Evolutionary conservation across 2,888 invertebrate genomes (phyloP).

Genomic region (Leptinotarsa peninsularis): DNA sequence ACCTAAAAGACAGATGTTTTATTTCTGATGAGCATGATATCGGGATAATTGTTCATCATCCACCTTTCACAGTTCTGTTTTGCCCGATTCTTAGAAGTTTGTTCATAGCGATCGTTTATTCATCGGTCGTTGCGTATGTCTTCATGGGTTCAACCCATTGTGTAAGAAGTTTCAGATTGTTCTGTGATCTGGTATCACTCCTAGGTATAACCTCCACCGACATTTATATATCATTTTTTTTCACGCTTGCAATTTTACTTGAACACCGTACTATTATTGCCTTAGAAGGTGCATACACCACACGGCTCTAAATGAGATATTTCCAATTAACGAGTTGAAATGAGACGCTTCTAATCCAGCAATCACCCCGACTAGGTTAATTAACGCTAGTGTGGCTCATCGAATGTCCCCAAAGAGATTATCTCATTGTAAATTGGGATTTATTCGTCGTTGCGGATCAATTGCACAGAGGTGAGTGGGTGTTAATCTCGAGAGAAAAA

Average conservation of each 20-base stretch:
- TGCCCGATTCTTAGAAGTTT: too few relatives aligned
- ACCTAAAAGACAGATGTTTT: too few relatives aligned
- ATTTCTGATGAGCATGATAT: too few relatives aligned
- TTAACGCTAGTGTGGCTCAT: slow-evolving; percentile 56
- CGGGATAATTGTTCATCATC: too few relatives aligned
- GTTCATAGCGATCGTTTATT: too few relatives aligned
- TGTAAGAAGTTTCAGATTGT: too few relatives aligned
- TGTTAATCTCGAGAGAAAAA: slow-evolving; percentile 21
- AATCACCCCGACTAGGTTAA: slow-evolving; percentile 58
- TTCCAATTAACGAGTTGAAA: slow-evolving; percentile 59
- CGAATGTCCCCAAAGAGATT: slow-evolving; percentile 58
- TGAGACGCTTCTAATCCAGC: slow-evolving; percentile 57
- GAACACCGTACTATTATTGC: neutral
- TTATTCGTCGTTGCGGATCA: slow-evolving; percentile 30
- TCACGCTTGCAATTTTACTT: neutral
- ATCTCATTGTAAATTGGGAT: slow-evolving; percentile 54
- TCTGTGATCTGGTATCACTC: too few relatives aligned
- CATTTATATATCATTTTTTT: neutral
- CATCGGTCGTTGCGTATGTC: too few relatives aligned
- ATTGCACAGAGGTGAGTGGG: slow-evolving; percentile 28
- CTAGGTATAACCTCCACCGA: too few relatives aligned
- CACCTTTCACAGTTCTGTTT: too few relatives aligned
- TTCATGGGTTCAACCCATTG: too few relatives aligned
- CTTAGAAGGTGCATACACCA: neutral
- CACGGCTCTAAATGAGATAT: slow-evolving; percentile 44